These are phyloP conservation scores for Nannospalax galili DNA, from an alignment of 2,113 vertebrate genomes.

Conservation along the genomic window DNA sequence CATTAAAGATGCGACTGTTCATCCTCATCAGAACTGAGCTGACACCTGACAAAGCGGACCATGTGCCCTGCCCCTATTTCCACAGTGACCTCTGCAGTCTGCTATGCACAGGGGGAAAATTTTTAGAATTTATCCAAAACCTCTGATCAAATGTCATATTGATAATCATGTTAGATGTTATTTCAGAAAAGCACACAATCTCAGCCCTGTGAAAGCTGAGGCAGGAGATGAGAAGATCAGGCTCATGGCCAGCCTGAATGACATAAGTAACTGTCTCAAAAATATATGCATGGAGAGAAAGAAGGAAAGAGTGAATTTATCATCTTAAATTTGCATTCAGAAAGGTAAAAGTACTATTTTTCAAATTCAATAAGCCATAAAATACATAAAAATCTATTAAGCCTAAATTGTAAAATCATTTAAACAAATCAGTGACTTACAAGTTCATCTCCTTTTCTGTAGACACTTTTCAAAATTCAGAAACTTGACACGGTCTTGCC, in stretches of 20 bases:
- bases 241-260: background rate
- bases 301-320: background rate
- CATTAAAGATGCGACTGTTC: slow-evolving; percentile 44
- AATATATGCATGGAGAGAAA: no score
- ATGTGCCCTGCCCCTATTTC: background rate
- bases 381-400: background rate
- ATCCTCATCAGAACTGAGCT: slow-evolving; percentile 72
- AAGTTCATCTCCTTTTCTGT: background rate
- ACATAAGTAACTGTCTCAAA: background rate
- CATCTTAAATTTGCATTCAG: background rate
- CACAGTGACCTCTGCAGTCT: background rate
- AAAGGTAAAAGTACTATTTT: background rate
- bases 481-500: background rate
- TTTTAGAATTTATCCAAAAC: background rate
- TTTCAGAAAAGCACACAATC: background rate
- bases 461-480: background rate
- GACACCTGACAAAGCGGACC: slow-evolving; percentile 64
- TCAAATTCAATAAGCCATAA: background rate
- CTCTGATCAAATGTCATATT: background rate
- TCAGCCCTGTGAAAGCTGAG: background rate
- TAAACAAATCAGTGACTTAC: background rate
- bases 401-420: background rate
- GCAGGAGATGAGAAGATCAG: background rate
- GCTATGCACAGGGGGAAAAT: background rate
- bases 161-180: background rate